Evolutionary conservation across 2,113 vertebrate species (phyloP), one percentile per base, ranked within the genome.

Genomic region (Cyprinodon brontotheroides): DNA sequence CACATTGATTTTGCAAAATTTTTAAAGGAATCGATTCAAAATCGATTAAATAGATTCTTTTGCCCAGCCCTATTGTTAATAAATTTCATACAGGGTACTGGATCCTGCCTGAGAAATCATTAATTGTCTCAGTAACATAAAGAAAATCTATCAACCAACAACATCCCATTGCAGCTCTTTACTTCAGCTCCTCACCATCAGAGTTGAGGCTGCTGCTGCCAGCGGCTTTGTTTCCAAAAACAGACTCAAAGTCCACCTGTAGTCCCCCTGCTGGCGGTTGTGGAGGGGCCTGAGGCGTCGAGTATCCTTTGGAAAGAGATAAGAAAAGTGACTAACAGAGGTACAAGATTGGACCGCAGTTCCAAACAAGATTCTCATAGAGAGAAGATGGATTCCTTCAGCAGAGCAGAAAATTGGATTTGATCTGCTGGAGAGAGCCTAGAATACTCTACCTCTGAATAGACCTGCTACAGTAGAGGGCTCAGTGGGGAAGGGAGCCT

Each of bases 161-260:
- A 29, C 29, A 29, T 29, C 29, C 29, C 29, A 29, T 29, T 29
- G 29, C 29, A 2, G 29, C 29, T 29, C 29, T 29, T 29, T 29
- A 29, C 29, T 29, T 29, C 29, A 29, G 29, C 29, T 53, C 20
- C 95, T 96, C 94, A 99, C 98, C 98, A 73, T 96, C 94, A 87
- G 95, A 93, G 89, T 96, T 96, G 90, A 96, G 86, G 85, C 94
- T 96, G 77, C 94, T 94, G 78, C 88, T 88, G 90, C 90, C 90
- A 40, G 89, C 15, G 43, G 96, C 96, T 93, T 97, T 98, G 92
- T 95, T 95, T 94, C 98, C 98, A 92, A 99, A 99, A 73, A 99
- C 97, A 38, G 98, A 99, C 91, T 99, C 98, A 92, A 99, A 99
- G 93, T 99, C 98, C 90, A 99, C 98, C 78, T 97, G 96, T 91